phyloP scores from a whole-genome alignment of 2,113 vertebrate species.

The Platichthys flesus region DNA sequence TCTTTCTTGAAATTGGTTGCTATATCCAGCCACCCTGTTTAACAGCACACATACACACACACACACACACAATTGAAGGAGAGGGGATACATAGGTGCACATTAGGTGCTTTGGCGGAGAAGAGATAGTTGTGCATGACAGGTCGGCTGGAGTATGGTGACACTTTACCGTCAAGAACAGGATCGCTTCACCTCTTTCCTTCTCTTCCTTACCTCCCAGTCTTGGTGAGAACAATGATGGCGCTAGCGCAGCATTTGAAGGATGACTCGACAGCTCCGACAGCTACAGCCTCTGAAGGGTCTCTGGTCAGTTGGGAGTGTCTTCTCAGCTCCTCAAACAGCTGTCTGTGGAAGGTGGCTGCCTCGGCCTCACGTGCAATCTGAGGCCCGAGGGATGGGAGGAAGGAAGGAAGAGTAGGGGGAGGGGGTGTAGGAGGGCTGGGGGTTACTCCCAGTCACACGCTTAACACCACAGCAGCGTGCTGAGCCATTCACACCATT shows the following conservation, averaged over 20 bases:
- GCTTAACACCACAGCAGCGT: slow-evolving; percentile 3
- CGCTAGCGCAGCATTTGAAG: slow-evolving; percentile 97
- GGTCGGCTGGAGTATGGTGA: background rate
- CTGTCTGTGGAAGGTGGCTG: slow-evolving; percentile 96
- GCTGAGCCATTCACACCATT: slow-evolving; percentile 44
- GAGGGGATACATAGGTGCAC: background rate
- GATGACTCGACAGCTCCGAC: slow-evolving; percentile 96
- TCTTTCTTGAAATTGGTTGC: slow-evolving; percentile 10
- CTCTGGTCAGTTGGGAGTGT: slow-evolving; percentile 89
- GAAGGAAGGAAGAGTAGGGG: background rate
- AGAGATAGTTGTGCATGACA: no score
- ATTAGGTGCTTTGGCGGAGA: background rate
- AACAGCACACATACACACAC: background rate
- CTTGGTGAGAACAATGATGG: slow-evolving; percentile 96
- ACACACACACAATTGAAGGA: background rate
- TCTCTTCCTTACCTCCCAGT: slow-evolving; percentile 92
- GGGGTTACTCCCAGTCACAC: slow-evolving; percentile 70
- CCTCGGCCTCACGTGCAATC: slow-evolving; percentile 99
- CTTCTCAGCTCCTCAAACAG: slow-evolving; percentile 97
- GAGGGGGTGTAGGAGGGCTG: slow-evolving; percentile 14
- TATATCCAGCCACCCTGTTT: background rate
- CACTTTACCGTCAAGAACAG: slow-evolving; percentile 55
- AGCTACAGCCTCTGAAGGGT: slow-evolving; percentile 94
- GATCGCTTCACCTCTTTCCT: background rate
- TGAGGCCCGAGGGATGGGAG: slow-evolving; percentile 70